Percentiles rank a stretch among this genome's conserved stretches.
Conservation (phyloP, 2,797 vertebrate genomes). For the Hybognathus amarus region DNA sequence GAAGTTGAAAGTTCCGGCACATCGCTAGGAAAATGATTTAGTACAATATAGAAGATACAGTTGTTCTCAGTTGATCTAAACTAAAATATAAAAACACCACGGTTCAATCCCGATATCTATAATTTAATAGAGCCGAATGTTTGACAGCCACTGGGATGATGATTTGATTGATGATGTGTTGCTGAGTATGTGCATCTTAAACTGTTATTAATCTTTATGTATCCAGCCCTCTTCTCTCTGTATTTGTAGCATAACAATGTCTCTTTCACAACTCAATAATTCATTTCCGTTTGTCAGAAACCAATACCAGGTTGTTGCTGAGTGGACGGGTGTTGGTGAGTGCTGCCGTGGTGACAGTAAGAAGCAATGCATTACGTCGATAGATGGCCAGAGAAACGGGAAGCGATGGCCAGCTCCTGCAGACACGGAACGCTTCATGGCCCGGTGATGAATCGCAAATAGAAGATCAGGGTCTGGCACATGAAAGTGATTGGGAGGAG, state of each 20-base stretch:
- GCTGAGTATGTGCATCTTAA: constrained; percentile 27
- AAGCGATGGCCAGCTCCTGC: constrained; percentile 42
- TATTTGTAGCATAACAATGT: constrained; percentile 45
- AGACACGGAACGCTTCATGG: constrained; percentile 36
- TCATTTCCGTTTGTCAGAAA: constrained; percentile 50
- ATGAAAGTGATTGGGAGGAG: constrained; percentile 50
- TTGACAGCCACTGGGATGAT: constrained; percentile 1
- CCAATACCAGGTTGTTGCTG: constrained; percentile 46
- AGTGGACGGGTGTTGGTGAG: constrained; percentile 49
- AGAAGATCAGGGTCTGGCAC: constrained; percentile 38
- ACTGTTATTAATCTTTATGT: constrained; percentile 35
- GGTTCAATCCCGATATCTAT: neutral
- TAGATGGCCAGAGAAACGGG: neutral
- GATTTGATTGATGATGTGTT: constrained; percentile 28
- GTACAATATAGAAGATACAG: neutral
- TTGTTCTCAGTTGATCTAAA: neutral
- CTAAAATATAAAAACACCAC: constrained; percentile 5
- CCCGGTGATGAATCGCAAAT: constrained; percentile 50
- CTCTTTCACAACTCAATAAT: constrained; percentile 56
- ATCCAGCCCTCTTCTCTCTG: constrained; percentile 34
- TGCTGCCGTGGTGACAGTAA: constrained; percentile 47
- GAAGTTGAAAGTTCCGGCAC: constrained; percentile 7
- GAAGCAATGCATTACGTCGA: constrained; percentile 40
- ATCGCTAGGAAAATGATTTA: neutral
- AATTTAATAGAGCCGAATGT: constrained; percentile 4